Base-by-base conservation (phyloP, 2,888 invertebrate species). In the Drosophila gaucha region DNA sequence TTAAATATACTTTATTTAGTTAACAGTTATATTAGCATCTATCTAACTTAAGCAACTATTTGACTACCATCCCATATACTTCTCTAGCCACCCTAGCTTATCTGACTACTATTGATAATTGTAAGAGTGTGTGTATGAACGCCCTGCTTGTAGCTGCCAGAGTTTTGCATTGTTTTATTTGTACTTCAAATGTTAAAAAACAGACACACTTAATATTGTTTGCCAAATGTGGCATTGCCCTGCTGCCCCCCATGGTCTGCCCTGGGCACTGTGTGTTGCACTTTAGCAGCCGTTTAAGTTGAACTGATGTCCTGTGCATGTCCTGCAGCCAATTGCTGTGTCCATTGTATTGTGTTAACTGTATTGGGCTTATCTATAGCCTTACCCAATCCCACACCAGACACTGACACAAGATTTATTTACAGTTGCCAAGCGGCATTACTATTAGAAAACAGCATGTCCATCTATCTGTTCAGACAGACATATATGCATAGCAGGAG, bases 151-250 rank as follows among this genome's bases (percentile, higher is more conserved):
- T 50, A 26, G 44, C 38, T 26, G 12, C 24, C 35, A 36, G 49
- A 12, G 6, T 28, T 33, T 39, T 30, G 22, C 33, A 63, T 66
- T 78, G 62, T 78, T 78, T 77, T 77, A 67, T 74, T 74, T 75
- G 65, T 63, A 41, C 75, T 72, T 68, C 55, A 72, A 76, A 74
- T 65, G 72, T 55, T 71, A 78, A 77, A 78, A 77, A 74, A 75
- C 62, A 74, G 73, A 68, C 68, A 75, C 68, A 78, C 76, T 77
- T 77, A 68, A 78, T 72, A 78, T 64, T 77, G 78, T 72, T 78
- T 75, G 78, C 78, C 77, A 77, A 74, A 66, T 74, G 74, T 62
- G 74, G 67, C 59, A 16, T 22, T 30, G 49, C 35, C 24, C 33
- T 35, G n/a, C 22, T 38, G 6, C 18, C 26, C 24, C 20, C 5